Conservation (phyloP, 2,113 vertebrate species). For the Alethe diademata region DNA sequence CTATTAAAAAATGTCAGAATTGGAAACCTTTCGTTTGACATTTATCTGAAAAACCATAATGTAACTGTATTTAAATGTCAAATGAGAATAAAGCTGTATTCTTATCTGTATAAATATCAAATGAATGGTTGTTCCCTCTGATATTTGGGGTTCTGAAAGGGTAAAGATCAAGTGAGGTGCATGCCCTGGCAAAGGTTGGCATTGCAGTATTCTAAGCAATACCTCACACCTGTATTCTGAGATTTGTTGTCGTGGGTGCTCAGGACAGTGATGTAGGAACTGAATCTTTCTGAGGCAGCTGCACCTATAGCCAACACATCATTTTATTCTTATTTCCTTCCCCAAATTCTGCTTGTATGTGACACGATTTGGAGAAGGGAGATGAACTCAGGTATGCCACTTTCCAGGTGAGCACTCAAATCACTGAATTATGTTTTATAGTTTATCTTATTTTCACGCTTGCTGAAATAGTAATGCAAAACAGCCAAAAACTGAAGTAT, state of each 20-base stretch:
- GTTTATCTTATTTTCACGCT: background rate
- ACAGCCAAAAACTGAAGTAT: background rate
- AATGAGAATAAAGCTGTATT: slow-evolving; percentile 60
- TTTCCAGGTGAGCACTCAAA: background rate
- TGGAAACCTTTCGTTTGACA: slow-evolving; percentile 67
- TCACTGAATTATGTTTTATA: background rate
- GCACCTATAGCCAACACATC: background rate
- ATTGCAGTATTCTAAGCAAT: background rate
- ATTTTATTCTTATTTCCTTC: background rate
- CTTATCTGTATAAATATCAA: slow-evolving; percentile 60
- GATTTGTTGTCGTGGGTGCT: background rate
- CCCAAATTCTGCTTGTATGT: background rate
- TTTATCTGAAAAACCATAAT: slow-evolving; percentile 64
- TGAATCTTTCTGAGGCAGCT: background rate
- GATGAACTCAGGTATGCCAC: background rate
- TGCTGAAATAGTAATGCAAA: background rate
- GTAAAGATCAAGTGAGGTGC: slow-evolving; percentile 18
- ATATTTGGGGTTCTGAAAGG: slow-evolving; percentile 50
- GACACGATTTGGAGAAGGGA: background rate
- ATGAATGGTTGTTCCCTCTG: slow-evolving; percentile 19
- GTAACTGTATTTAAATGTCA: slow-evolving; percentile 68
- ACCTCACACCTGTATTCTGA: background rate
- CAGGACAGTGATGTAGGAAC: background rate
- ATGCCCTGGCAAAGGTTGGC: background rate
- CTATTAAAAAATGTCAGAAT: slow-evolving; percentile 65